Evolutionary conservation across 2,797 vertebrate species (phyloP).

Genomic region (Hippoglossus hippoglossus): DNA sequence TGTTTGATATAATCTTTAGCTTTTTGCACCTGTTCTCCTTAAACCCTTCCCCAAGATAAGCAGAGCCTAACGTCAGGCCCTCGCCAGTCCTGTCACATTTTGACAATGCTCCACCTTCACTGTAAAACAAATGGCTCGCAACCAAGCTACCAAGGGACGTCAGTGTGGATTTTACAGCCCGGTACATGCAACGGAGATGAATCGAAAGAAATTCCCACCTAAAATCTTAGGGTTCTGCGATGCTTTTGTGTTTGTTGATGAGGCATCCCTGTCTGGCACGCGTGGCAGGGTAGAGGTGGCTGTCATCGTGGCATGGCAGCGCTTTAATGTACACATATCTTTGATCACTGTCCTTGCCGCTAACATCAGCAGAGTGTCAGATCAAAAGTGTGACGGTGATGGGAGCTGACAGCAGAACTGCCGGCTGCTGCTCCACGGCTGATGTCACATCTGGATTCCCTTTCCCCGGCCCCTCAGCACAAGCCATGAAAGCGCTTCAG

Average conservation of each 20-base stretch:
- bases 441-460: conserved; percentile 75
- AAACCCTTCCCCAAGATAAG: conserved; percentile 32
- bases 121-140: conserved; percentile 62
- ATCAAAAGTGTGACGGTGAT: conserved; percentile 65
- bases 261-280: conserved; percentile 33
- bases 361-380: conserved; percentile 64
- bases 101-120: conserved; percentile 60
- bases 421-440: conserved; percentile 54
- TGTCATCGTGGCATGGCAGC: conserved; percentile 36
- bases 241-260: conserved; percentile 50
- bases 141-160: conserved; percentile 28
- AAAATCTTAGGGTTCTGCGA: conserved; percentile 26
- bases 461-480: conserved; percentile 49
- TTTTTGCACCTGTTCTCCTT: conserved; percentile 50
- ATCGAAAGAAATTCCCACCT: conserved; percentile 34
- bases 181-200: conserved; percentile 26
- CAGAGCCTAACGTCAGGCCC: conserved; percentile 24
- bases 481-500: conserved; percentile 57
- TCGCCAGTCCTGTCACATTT: conserved; percentile 35
- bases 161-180: conserved; percentile 30
- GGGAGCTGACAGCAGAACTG: conserved; percentile 64
- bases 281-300: conserved; percentile 28
- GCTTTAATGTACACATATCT: conserved; percentile 59
- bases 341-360: conserved; percentile 74
- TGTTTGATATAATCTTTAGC: conserved; percentile 72